Conservation (phyloP, 2,113 vertebrate species). For the Sminthopsis crassicaudata region DNA sequence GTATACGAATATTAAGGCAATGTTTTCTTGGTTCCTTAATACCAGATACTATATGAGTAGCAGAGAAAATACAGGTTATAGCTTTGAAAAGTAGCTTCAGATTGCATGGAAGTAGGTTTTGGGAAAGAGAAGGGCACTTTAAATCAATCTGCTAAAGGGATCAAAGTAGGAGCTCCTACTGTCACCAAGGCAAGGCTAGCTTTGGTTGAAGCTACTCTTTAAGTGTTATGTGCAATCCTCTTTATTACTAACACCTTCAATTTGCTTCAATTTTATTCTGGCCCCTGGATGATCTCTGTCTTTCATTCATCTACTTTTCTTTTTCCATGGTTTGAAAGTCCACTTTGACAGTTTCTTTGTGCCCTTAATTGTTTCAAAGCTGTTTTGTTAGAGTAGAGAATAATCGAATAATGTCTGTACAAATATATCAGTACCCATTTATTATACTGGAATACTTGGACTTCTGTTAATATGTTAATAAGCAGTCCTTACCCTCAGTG, state of each 20-base stretch:
- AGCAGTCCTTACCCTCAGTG: neutral
- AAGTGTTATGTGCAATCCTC: neutral
- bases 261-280: constrained; percentile 32
- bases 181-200: neutral
- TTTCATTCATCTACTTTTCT: neutral
- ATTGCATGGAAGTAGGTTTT: neutral
- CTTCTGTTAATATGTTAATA: neutral
- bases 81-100: neutral
- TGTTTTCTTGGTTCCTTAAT: neutral
- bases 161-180: neutral
- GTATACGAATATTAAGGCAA: neutral
- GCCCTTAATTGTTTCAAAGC: neutral
- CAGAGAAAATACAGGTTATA: neutral
- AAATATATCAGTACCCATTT: neutral
- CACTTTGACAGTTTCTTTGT: neutral
- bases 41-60: neutral
- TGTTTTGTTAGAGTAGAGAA: neutral
- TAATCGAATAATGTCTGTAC: neutral
- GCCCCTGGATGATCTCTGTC: neutral
- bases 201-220: neutral
- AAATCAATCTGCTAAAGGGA: neutral
- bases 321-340: constrained; percentile 13
- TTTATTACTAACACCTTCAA: neutral
- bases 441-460: neutral
- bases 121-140: neutral